These are phyloP conservation scores for Tiliacea citrago DNA, from an alignment of 2,888 invertebrate species.

Conservation along the genomic window DNA sequence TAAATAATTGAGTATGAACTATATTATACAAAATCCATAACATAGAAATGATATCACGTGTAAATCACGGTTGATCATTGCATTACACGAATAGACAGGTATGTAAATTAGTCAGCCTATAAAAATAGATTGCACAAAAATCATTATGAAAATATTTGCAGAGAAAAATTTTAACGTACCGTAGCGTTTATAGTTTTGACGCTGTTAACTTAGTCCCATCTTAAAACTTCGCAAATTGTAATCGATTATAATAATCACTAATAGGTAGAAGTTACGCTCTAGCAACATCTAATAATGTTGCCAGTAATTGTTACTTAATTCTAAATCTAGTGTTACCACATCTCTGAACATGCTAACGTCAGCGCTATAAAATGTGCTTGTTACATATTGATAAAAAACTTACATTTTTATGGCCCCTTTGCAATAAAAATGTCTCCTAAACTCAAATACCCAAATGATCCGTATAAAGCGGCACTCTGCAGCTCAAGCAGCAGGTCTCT, in stretches of 20 bases:
- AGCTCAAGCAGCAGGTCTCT: slow-evolving; percentile 70
- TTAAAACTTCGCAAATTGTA: slow-evolving; percentile 55
- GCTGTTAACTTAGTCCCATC: slow-evolving; percentile 58
- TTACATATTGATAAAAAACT: slow-evolving; percentile 63
- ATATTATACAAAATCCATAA: slow-evolving; percentile 89
- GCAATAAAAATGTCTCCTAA: slow-evolving; percentile 78
- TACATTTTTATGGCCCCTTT: slow-evolving; percentile 83
- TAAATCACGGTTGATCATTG: slow-evolving; percentile 72
- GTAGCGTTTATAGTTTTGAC: slow-evolving; percentile 49
- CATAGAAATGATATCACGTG: slow-evolving; percentile 85
- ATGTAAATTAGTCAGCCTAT: slow-evolving; percentile 84
- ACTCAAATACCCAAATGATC: slow-evolving; percentile 76
- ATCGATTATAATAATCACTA: slow-evolving; percentile 54
- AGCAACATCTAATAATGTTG: slow-evolving; percentile 64
- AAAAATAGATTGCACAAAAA: slow-evolving; percentile 89
- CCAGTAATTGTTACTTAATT: slow-evolving; percentile 60
- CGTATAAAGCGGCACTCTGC: slow-evolving; percentile 78
- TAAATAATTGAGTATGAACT: slow-evolving; percentile 87
- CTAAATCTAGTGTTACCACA: slow-evolving; percentile 64
- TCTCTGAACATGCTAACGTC: slow-evolving; percentile 60
- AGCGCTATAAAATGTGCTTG: slow-evolving; percentile 68
- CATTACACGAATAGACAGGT: slow-evolving; percentile 71
- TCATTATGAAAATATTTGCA: slow-evolving; percentile 84
- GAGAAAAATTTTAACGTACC: slow-evolving; percentile 72
- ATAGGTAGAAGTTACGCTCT: slow-evolving; percentile 61